Conservation (phyloP, 2,113 vertebrate species). For the Orycteropus afer region DNA sequence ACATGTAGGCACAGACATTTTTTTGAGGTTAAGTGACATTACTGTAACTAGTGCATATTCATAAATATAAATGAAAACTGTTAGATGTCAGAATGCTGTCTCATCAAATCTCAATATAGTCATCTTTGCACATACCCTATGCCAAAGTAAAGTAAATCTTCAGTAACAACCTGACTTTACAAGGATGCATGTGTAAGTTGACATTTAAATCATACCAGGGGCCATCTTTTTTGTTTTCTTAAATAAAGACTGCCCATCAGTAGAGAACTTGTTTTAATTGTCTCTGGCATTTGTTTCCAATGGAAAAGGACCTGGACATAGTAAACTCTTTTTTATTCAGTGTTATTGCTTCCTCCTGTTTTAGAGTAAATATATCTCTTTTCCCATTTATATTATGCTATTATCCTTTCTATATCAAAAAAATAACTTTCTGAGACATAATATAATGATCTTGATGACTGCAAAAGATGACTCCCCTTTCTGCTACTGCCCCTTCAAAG, state of each 20-base stretch:
- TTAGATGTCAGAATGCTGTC: neutral
- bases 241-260: neutral
- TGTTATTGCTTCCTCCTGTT: neutral
- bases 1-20: neutral
- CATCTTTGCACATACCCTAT: neutral
- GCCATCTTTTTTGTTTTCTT: neutral
- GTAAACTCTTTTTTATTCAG: neutral
- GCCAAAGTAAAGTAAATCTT: constrained; percentile 12
- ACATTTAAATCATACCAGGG: neutral
- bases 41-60: constrained; percentile 45
- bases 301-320: constrained; percentile 5
- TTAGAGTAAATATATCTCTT: constrained; percentile 21
- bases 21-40: constrained; percentile 31
- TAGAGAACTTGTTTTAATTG: constrained; percentile 1
- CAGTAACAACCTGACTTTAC: neutral
- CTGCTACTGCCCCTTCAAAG: neutral
- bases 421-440: neutral
- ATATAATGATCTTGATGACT: neutral
- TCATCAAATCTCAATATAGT: neutral
- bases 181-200: neutral
- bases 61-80: neutral
- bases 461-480: neutral
- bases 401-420: neutral
- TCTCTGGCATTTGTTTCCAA: neutral
- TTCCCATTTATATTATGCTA: neutral